phyloP scores from a whole-genome alignment of 92 coral and sea anemone genomes.

The Zoanthus solanderi region DNA sequence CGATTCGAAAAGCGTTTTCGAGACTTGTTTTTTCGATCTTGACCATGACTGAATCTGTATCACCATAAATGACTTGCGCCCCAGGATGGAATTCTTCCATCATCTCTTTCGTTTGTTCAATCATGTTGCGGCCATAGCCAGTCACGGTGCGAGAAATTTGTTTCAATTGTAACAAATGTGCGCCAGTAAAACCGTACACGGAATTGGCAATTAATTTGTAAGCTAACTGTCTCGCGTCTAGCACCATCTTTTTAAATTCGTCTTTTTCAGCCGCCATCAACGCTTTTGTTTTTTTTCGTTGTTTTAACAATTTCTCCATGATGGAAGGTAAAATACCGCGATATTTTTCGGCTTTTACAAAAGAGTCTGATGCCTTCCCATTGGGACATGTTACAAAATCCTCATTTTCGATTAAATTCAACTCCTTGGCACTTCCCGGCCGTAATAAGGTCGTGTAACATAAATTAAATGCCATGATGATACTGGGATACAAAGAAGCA shows the following conservation, averaged over 20 bases:
- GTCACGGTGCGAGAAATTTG: conserved; percentile 16
- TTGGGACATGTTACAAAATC: not conserved
- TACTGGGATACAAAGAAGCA: conserved; percentile 10
- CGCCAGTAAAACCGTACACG: conserved; percentile 7
- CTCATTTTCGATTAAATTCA: not conserved
- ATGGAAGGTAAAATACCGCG: not conserved
- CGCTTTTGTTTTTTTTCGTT: not conserved
- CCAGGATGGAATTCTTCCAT: not conserved
- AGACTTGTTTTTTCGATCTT: not conserved
- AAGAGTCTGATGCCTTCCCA: not conserved
- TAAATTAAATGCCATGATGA: not conserved
- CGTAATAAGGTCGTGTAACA: not conserved
- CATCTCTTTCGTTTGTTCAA: not conserved
- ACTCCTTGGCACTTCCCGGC: not conserved
- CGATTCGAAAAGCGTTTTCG: not conserved
- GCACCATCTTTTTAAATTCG: conserved; percentile 9
- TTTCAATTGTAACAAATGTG: not conserved
- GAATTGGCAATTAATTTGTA: conserved; percentile 13
- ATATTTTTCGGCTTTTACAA: not conserved
- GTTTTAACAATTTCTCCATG: not conserved
- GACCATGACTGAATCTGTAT: not conserved
- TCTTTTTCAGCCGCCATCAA: conserved; percentile 23
- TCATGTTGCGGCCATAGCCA: conserved; percentile 7
- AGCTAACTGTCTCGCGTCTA: not conserved
- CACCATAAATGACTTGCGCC: not conserved